Conservation (phyloP, 1,140 invertebrate species). For the Heliconius congener region DNA sequence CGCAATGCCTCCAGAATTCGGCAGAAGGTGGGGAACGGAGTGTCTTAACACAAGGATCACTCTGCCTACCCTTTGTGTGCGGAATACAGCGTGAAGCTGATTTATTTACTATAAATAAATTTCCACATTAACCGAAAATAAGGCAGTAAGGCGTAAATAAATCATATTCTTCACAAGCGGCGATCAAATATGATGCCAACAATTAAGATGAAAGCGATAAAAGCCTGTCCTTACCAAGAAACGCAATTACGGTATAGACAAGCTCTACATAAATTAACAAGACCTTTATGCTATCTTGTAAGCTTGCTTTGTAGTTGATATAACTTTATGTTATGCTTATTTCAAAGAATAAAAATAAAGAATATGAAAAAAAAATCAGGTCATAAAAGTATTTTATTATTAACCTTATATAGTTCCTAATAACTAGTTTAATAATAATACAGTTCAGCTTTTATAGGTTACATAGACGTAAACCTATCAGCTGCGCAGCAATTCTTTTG, state of each 20-base stretch:
- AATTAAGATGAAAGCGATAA: constrained; percentile 33
- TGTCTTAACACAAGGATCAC: too few relatives aligned
- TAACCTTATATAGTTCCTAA: too few relatives aligned
- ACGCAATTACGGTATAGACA: constrained; percentile 37
- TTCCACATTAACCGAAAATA: background rate
- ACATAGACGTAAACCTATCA: too few relatives aligned
- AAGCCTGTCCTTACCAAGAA: constrained; percentile 33
- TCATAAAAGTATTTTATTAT: too few relatives aligned
- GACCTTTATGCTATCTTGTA: constrained; percentile 17
- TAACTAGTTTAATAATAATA: too few relatives aligned
- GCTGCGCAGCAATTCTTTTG: too few relatives aligned
- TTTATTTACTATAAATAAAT: too few relatives aligned
- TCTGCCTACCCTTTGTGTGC: too few relatives aligned
- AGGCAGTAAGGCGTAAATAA: background rate
- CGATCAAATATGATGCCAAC: constrained; percentile 29
- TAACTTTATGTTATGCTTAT: background rate
- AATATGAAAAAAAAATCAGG: background rate
- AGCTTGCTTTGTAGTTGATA: constrained; percentile 19
- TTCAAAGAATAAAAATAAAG: background rate
- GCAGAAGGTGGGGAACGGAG: too few relatives aligned
- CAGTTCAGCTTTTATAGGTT: too few relatives aligned
- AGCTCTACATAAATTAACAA: constrained; percentile 28
- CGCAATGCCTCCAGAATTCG: too few relatives aligned
- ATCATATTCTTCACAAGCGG: background rate
- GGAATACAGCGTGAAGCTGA: too few relatives aligned